Evolutionary conservation across 1,140 invertebrate species (phyloP).

Genomic region (Spodoptera litura): DNA sequence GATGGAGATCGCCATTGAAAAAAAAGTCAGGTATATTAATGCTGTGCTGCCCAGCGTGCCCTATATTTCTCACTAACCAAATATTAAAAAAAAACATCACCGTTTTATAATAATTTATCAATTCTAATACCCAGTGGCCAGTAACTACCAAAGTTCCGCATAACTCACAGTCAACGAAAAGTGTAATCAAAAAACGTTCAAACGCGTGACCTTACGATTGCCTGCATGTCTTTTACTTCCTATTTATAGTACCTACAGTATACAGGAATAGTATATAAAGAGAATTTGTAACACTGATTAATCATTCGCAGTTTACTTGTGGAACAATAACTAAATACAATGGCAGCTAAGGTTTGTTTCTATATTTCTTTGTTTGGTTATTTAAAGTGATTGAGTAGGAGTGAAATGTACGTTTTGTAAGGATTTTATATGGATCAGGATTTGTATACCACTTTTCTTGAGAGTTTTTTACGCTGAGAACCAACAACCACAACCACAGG

Average conservation of each 20-base stretch:
- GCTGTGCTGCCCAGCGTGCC: no score
- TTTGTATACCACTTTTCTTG: no score
- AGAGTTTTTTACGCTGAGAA: no score
- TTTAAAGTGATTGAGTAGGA: background rate
- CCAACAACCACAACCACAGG: no score
- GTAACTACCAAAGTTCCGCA: conserved; percentile 22
- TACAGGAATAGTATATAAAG: conserved; percentile 79
- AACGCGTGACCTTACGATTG: conserved; percentile 75
- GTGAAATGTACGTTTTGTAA: background rate
- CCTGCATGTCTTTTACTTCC: conserved; percentile 79
- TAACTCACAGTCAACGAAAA: conserved; percentile 19
- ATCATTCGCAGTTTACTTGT: conserved; percentile 82
- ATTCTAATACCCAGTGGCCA: conserved; percentile 21
- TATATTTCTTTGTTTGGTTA: conserved; percentile 18
- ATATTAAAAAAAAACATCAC: no score
- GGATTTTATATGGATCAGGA: no score
- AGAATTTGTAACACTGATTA: conserved; percentile 66
- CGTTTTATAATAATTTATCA: background rate
- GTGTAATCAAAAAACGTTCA: conserved; percentile 28
- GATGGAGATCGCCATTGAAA: no score
- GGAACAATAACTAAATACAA: conserved; percentile 77
- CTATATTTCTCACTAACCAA: no score
- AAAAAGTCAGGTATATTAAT: no score
- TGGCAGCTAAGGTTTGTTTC: conserved; percentile 80
- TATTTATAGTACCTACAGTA: conserved; percentile 77